A percentile compares a stretch with the other conserved stretches of the same genome.
Conservation (phyloP, 2,888 invertebrate genomes). For the Leistus spinibarbis region DNA sequence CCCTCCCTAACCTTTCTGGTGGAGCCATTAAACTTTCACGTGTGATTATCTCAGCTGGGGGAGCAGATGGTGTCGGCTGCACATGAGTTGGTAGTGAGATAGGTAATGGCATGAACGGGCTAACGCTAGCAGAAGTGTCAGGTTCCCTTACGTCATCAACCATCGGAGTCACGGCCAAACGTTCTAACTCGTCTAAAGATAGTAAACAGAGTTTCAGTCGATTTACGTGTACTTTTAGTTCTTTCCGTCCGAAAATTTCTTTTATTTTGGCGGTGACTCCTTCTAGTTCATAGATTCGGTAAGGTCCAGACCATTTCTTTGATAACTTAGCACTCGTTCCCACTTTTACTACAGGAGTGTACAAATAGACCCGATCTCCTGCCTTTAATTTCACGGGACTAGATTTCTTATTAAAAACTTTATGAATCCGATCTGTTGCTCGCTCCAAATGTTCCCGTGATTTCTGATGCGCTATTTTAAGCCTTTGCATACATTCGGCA, state of each 20-base stretch:
- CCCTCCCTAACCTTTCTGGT: too few relatives aligned
- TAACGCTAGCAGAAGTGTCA: too few relatives aligned
- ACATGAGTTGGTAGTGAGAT: too few relatives aligned
- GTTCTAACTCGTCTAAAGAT: too few relatives aligned
- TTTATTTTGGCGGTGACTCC: neutral
- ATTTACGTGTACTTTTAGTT: neutral
- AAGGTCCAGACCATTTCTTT: slow-evolving; percentile 18
- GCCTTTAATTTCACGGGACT: neutral
- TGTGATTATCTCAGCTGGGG: neutral
- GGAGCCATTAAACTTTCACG: neutral
- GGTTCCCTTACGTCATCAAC: too few relatives aligned
- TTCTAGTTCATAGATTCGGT: neutral
- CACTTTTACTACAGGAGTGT: slow-evolving; percentile 1
- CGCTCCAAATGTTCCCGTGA: neutral
- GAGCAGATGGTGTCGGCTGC: neutral
- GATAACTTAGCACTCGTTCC: slow-evolving; percentile 11
- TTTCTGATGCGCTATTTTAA: slow-evolving; percentile 15
- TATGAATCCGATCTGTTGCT: slow-evolving; percentile 12
- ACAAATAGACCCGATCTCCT: slow-evolving; percentile 26
- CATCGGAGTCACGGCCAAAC: too few relatives aligned
- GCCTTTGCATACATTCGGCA: neutral
- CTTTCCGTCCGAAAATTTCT: neutral
- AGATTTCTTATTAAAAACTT: slow-evolving; percentile 22
- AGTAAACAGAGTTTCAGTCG: too few relatives aligned
- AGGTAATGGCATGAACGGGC: too few relatives aligned